A percentile compares a stretch with the other conserved stretches of the same genome.
These are phyloP conservation scores for Peromyscus maniculatus DNA, from an alignment of 2,113 vertebrate genomes.

Conservation along the genomic window DNA sequence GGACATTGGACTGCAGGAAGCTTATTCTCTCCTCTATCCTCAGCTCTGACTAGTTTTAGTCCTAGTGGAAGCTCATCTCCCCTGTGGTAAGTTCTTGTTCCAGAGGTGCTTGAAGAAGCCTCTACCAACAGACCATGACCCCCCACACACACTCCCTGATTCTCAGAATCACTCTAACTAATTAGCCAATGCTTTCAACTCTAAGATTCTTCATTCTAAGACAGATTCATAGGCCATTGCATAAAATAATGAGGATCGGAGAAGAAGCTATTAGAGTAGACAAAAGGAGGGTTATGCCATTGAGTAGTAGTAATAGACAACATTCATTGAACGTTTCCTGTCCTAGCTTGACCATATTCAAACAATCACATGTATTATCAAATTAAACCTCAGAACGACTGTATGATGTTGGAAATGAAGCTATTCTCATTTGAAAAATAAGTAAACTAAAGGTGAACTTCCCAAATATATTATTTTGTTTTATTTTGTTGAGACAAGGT, in stretches of 20 bases:
- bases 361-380: background rate
- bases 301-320: background rate
- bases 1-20: background rate
- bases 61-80: background rate
- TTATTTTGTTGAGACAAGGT: background rate
- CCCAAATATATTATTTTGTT: background rate
- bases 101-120: background rate
- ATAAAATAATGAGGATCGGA: background rate
- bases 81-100: background rate
- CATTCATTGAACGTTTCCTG: background rate
- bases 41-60: background rate
- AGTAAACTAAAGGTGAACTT: background rate
- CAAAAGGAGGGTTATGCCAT: background rate
- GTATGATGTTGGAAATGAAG: background rate
- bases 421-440: background rate
- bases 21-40: background rate
- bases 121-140: background rate
- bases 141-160: too few species aligned
- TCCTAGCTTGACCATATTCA: background rate
- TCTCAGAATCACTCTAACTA: background rate
- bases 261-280: background rate
- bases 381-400: background rate
- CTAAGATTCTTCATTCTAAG: conserved; percentile 23
- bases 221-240: background rate
- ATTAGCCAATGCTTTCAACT: background rate